These are phyloP conservation scores for Parnassius apollo DNA, from an alignment of 2,888 invertebrate genomes.

Conservation along the genomic window DNA sequence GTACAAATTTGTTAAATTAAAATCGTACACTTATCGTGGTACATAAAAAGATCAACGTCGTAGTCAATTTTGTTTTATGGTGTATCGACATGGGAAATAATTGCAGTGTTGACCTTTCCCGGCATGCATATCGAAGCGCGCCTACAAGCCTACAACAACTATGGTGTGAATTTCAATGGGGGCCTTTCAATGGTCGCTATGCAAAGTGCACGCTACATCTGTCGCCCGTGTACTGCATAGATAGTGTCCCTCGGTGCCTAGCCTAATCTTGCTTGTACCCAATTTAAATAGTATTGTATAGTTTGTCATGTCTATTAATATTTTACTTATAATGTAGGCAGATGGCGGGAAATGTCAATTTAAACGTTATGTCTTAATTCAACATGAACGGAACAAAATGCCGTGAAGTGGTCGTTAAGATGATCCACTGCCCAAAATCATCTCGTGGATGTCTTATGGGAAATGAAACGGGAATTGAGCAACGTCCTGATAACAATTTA, in stretches of 20 bases:
- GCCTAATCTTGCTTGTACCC: background rate
- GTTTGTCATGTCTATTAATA: background rate
- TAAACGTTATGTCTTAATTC: too few relatives aligned
- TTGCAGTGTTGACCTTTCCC: slow-evolving; percentile 55
- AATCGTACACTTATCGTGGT: slow-evolving; percentile 8
- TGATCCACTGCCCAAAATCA: too few relatives aligned
- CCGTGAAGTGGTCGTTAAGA: too few relatives aligned
- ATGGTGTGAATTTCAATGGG: slow-evolving; percentile 34
- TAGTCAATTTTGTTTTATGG: slow-evolving; percentile 45
- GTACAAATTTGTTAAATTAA: too few relatives aligned
- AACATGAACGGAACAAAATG: too few relatives aligned
- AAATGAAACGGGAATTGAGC: too few relatives aligned
- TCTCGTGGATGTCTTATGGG: too few relatives aligned
- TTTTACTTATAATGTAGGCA: background rate
- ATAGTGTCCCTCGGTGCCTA: background rate
- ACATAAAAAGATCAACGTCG: slow-evolving; percentile 10
- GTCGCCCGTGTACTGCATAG: slow-evolving; percentile 16
- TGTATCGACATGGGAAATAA: slow-evolving; percentile 46
- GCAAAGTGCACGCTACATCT: slow-evolving; percentile 30
- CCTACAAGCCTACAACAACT: slow-evolving; percentile 21
- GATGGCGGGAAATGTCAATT: background rate
- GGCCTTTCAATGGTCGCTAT: slow-evolving; percentile 29
- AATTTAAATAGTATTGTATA: background rate
- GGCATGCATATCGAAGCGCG: slow-evolving; percentile 45
- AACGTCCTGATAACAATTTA: too few relatives aligned